Conservation (phyloP, 2,113 vertebrate species). For the Salvator merianae region DNA sequence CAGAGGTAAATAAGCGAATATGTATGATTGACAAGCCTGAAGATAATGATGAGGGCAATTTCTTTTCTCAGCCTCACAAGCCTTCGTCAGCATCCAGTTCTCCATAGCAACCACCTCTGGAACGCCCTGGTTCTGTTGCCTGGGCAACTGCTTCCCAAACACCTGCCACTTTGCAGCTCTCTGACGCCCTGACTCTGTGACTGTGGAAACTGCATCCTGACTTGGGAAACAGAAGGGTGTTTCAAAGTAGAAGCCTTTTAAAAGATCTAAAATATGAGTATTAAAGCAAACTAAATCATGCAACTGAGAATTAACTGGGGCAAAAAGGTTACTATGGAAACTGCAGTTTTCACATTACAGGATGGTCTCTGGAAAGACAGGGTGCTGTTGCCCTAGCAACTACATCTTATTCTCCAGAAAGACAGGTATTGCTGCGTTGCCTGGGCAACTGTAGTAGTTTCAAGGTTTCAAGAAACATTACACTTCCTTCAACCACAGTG, state of each 20-base stretch:
- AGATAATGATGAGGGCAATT: conserved; percentile 86
- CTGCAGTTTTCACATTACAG: conserved; percentile 69
- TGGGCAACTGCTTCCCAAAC: conserved; percentile 86
- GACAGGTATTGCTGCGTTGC: conserved; percentile 71
- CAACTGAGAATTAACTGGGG: conserved; percentile 72
- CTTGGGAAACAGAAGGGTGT: background rate
- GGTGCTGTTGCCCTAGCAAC: conserved; percentile 77
- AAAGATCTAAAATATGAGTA: conserved; percentile 8
- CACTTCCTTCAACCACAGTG: conserved; percentile 45
- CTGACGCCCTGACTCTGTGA: conserved; percentile 44
- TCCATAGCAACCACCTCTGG: conserved; percentile 85
- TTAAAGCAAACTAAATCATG: conserved; percentile 44
- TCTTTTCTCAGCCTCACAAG: conserved; percentile 82
- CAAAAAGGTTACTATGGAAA: conserved; percentile 81
- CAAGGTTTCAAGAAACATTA: conserved; percentile 54
- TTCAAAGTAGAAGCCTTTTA: conserved; percentile 36
- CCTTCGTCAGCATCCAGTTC: conserved; percentile 89
- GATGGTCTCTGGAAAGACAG: conserved; percentile 72
- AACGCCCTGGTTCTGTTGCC: conserved; percentile 87
- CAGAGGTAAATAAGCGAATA: conserved; percentile 75
- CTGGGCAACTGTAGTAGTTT: conserved; percentile 53
- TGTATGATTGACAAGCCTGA: conserved; percentile 80
- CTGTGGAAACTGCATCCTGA: conserved; percentile 33
- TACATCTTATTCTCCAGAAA: conserved; percentile 55
- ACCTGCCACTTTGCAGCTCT: conserved; percentile 70